Evolutionary conservation across 2,113 vertebrate species (phyloP).

Genomic region (Fregata magnificens): DNA sequence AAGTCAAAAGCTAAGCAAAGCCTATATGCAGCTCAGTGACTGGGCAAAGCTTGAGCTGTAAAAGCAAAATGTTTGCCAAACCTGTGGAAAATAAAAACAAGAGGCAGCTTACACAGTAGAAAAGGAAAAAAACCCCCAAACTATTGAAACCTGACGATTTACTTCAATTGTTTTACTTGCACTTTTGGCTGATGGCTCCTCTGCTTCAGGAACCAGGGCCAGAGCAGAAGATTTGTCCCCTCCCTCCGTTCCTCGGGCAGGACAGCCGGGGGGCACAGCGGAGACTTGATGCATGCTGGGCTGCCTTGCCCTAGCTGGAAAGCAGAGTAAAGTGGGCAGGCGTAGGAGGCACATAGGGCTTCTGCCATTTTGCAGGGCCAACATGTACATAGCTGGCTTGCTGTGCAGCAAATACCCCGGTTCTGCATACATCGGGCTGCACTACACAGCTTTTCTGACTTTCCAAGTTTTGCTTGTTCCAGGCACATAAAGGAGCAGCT

Average conservation of each 20-base stretch:
- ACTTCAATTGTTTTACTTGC: background rate
- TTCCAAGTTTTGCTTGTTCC: constrained; percentile 39
- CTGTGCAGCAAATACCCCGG: background rate
- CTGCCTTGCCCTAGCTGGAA: background rate
- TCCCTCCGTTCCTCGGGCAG: background rate
- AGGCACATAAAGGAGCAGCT: constrained; percentile 59
- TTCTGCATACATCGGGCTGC: background rate
- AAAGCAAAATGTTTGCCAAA: background rate
- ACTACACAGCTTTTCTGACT: background rate
- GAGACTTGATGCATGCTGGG: background rate
- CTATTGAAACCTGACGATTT: background rate
- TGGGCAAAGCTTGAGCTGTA: background rate
- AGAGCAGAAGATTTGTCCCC: background rate
- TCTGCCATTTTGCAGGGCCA: background rate
- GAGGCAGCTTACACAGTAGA: background rate
- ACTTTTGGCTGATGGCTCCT: background rate
- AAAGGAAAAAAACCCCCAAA: background rate
- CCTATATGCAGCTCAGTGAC: background rate
- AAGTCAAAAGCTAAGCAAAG: constrained; percentile 3
- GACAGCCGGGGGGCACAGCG: rapidly evolving
- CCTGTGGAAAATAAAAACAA: background rate
- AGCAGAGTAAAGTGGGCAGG: background rate
- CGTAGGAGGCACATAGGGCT: rapidly evolving
- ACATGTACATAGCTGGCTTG: background rate
- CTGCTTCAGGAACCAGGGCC: background rate